Conservation (phyloP, 53 echinoderm and acorn worm genomes). For the Antedon mediterranea region DNA sequence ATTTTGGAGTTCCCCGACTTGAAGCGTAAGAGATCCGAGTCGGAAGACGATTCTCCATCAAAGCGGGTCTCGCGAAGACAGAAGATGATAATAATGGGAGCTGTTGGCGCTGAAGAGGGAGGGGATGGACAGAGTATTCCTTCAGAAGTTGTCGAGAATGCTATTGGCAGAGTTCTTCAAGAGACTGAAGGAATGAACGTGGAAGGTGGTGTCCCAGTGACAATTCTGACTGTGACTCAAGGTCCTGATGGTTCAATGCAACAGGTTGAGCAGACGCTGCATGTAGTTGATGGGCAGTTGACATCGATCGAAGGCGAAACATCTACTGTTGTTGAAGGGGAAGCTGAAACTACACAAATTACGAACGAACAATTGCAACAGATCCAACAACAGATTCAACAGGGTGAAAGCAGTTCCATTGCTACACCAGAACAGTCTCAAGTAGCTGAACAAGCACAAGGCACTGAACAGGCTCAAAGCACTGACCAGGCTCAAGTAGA, state of each 20-base stretch:
- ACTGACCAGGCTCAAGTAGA: background rate
- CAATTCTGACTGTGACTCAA: conserved; percentile 65
- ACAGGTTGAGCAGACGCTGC: conserved; percentile 59
- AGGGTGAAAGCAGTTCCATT: background rate
- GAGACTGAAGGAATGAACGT: conserved; percentile 11
- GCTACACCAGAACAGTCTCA: background rate
- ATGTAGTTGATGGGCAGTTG: conserved; percentile 77
- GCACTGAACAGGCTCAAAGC: background rate
- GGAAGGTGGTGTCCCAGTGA: conserved; percentile 63
- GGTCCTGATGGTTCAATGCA: conserved; percentile 46
- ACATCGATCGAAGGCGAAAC: conserved; percentile 37
- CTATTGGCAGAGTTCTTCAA: background rate
- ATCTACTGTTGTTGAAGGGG: conserved; percentile 2
- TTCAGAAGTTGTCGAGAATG: background rate
- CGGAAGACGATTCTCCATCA: conserved; percentile 37
- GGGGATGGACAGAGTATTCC: background rate
- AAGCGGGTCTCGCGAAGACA: conserved; percentile 56
- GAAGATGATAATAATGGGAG: conserved; percentile 51
- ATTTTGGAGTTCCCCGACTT: conserved; percentile 31
- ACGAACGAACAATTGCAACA: conserved; percentile 36
- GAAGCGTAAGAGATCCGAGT: conserved; percentile 47
- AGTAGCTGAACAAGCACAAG: background rate
- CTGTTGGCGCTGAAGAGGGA: conserved; percentile 23
- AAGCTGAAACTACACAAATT: conserved; percentile 8
- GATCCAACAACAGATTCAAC: conserved; percentile 8